Evolutionary conservation across 2,113 vertebrate genomes (phyloP), one percentile per base, ranked within the genome.

Genomic region (Eretmochelys imbricata): DNA sequence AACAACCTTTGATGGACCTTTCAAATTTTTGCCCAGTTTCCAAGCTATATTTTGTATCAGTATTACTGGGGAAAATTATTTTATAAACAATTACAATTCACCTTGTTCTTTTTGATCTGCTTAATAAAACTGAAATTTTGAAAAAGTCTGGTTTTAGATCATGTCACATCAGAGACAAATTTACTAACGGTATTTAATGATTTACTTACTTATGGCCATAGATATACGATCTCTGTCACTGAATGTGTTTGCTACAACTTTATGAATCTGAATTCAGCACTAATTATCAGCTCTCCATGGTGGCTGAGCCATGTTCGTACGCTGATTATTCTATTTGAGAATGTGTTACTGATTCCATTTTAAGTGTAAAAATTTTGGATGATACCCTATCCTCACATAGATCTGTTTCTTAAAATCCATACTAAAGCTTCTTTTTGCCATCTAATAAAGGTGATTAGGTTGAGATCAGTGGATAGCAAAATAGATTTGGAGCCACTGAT

Each of bases 271-370:
- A 79, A 25, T 10, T 17, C 29, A 51, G 29, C 3, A 72, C 17
- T 12, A 5, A 27, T 22, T 24, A 27, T 49, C 75, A 83, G 49
- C 78, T 80, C 51, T 5, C 0, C 0, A 0, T 7, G 10, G 20
- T 76, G 42, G 19, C 42, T 50, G 27, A 87, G 85, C 80, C 59
- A 49, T 29, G 29, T 87, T 93, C 16, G 38, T 80, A 75, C n/a
- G 82, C 57, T 8, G 4, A n/a, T 72, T 55, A 38, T 14, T 69
- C n/a, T 2, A 6, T 42, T 35, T 38, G 5, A 7, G 8, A 19
- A 8, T 29, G 10, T 14, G 50, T 5, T 48, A 16, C 42, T 65
- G 16, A 54, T 65, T 72, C 80, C 13, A 22, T 80, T 31, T 48
- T 3, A 35, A 80, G 51, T 53, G 42, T 55, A 48, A 19, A 12